A percentile compares a stretch with the other conserved stretches of the same genome.
Evolutionary conservation across 2,888 invertebrate species (phyloP).

Genomic region (Acronicta psi): DNA sequence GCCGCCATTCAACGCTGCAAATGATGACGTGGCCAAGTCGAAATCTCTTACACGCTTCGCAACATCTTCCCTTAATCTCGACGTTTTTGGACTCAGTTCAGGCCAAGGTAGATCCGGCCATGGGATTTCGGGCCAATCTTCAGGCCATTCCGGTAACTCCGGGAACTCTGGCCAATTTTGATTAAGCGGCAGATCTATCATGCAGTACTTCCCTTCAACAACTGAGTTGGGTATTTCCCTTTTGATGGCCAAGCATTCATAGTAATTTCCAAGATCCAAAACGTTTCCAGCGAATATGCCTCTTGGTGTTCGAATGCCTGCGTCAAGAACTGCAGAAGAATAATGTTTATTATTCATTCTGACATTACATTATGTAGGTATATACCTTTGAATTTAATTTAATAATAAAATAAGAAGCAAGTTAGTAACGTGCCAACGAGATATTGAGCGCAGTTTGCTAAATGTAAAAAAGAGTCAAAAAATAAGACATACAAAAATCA

Average conservation of each 20-base stretch:
- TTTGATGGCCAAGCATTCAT: conserved; percentile 71
- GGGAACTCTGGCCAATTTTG: conserved; percentile 59
- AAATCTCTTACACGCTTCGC: conserved; percentile 25
- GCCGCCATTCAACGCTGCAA: conserved; percentile 28
- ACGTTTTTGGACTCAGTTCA: conserved; percentile 35
- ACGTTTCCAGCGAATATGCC: conserved; percentile 68
- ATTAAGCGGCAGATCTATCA: conserved; percentile 64
- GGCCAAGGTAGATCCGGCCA: conserved; percentile 39
- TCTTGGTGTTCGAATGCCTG: conserved; percentile 71
- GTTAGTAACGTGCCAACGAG: no score
- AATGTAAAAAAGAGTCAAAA: no score
- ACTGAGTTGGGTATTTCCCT: conserved; percentile 55
- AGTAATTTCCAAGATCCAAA: conserved; percentile 70
- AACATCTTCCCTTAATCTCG: conserved; percentile 29
- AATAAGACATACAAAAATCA: no score
- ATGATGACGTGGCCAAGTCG: conserved; percentile 17
- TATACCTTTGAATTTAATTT: no score
- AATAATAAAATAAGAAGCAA: no score
- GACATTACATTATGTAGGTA: no score
- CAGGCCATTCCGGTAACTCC: conserved; percentile 53
- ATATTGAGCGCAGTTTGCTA: no score
- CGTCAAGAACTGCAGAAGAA: conserved; percentile 68
- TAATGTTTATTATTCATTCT: no score
- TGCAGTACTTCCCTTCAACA: conserved; percentile 77
- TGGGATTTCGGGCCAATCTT: conserved; percentile 41